phyloP scores from a whole-genome alignment of 2,888 invertebrate genomes.

The Dynastes hyllus region DNA sequence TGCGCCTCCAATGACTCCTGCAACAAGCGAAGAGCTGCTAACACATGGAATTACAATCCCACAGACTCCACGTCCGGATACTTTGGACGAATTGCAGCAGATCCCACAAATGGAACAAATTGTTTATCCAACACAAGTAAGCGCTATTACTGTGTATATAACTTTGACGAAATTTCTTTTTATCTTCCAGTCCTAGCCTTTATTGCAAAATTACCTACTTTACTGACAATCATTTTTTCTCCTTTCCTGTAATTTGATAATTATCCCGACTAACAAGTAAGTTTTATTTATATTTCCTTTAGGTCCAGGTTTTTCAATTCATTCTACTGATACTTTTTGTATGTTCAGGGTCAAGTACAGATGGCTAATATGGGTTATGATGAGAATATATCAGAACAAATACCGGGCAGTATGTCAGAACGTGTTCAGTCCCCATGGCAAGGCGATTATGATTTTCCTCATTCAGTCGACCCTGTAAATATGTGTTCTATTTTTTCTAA shows the following conservation, averaged over 20 bases:
- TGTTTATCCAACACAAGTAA: slow-evolving; percentile 73
- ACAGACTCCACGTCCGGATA: slow-evolving; percentile 63
- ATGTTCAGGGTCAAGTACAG: slow-evolving; percentile 65
- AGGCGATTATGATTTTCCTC: slow-evolving; percentile 88
- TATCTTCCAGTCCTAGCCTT: neutral
- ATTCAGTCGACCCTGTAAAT: slow-evolving; percentile 87
- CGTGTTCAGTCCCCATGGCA: slow-evolving; percentile 78
- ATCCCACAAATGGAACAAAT: slow-evolving; percentile 76
- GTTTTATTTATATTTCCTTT: neutral
- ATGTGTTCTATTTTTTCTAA: slow-evolving; percentile 2
- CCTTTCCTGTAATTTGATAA: neutral
- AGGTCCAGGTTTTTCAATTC: neutral
- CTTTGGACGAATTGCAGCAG: slow-evolving; percentile 63
- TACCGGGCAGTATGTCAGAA: slow-evolving; percentile 76
- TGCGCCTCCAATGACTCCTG: slow-evolving; percentile 67
- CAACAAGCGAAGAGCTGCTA: slow-evolving; percentile 64
- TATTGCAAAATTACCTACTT: neutral
- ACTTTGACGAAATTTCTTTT: neutral
- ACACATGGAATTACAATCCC: slow-evolving; percentile 62
- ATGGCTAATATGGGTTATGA: slow-evolving; percentile 86
- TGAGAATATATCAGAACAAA: slow-evolving; percentile 77
- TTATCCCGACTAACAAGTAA: slow-evolving; percentile 2
- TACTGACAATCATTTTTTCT: neutral
- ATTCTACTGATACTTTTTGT: neutral
- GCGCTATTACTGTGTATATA: neutral